Evolutionary conservation across 2,888 invertebrate species (phyloP).

Genomic region (Embidobia sp.): DNA sequence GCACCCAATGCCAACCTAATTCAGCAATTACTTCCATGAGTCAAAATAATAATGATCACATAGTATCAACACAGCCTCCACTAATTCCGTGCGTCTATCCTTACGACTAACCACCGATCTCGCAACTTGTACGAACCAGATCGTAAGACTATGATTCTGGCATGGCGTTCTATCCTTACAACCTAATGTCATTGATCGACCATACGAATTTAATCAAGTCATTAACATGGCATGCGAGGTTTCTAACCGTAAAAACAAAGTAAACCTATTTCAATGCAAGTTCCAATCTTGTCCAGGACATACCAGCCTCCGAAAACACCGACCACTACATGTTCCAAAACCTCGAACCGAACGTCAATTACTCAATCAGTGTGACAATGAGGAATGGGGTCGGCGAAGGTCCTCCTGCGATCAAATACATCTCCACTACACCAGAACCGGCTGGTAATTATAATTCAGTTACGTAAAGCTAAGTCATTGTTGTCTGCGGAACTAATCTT

Average conservation of each 20-base stretch:
- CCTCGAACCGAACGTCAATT: slow-evolving; percentile 87
- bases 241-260: too few species aligned
- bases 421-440: slow-evolving; percentile 87
- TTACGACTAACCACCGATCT: slow-evolving; percentile 26
- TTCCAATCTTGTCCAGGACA: slow-evolving; percentile 83
- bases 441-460: slow-evolving; percentile 83
- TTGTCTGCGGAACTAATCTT: too few species aligned
- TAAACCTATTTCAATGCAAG: too few species aligned
- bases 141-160: slow-evolving; percentile 74
- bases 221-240: slow-evolving; percentile 57
- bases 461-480: too few species aligned
- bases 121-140: slow-evolving; percentile 74
- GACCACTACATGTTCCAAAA: slow-evolving; percentile 90
- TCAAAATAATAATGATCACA: slow-evolving; percentile 30
- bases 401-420: slow-evolving; percentile 85
- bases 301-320: slow-evolving; percentile 86
- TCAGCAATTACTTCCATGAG: slow-evolving; percentile 51
- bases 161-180: slow-evolving; percentile 76
- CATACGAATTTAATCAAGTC: slow-evolving; percentile 10
- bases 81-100: slow-evolving; percentile 31
- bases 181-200: slow-evolving; percentile 29
- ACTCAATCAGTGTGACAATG: slow-evolving; percentile 90
- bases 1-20: not conserved
- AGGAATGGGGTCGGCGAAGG: slow-evolving; percentile 91
- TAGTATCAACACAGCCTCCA: slow-evolving; percentile 27